Conservation (phyloP, 2,888 invertebrate species). For the Pristionchus mayeri region DNA sequence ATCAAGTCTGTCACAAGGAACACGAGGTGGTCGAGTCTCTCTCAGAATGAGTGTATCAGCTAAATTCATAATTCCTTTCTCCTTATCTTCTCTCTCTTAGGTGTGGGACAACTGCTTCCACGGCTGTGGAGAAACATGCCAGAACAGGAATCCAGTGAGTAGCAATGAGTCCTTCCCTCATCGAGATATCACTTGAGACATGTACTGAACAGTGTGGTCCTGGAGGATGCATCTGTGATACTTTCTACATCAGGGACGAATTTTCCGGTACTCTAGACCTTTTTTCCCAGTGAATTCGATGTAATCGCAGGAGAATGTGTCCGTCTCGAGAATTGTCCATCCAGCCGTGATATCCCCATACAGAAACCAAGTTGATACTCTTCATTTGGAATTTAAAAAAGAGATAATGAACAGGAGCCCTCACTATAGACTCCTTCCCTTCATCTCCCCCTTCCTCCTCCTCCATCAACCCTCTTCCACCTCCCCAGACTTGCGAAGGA, state of each 20-base stretch:
- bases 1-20: not conserved
- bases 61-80: too few relatives aligned
- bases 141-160: not conserved
- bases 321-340: not conserved
- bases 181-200: not conserved
- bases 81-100: not conserved
- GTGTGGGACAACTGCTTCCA: not conserved
- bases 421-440: not conserved
- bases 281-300: not conserved
- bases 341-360: not conserved
- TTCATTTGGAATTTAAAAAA: not conserved
- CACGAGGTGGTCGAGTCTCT: too few relatives aligned
- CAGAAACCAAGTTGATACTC: not conserved
- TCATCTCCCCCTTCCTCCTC: not conserved
- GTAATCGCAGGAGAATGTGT: not conserved
- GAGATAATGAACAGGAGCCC: not conserved
- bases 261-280: not conserved
- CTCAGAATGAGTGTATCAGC: too few relatives aligned
- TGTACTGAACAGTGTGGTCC: not conserved
- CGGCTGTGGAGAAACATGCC: not conserved
- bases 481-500: not conserved
- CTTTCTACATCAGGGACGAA: conserved; percentile 6
- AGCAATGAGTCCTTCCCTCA: not conserved
- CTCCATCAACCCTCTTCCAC: not conserved
- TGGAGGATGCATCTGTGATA: conserved; percentile 14